phyloP scores from a whole-genome alignment of 2,113 vertebrate genomes.

The Leptocoma aspasia region DNA sequence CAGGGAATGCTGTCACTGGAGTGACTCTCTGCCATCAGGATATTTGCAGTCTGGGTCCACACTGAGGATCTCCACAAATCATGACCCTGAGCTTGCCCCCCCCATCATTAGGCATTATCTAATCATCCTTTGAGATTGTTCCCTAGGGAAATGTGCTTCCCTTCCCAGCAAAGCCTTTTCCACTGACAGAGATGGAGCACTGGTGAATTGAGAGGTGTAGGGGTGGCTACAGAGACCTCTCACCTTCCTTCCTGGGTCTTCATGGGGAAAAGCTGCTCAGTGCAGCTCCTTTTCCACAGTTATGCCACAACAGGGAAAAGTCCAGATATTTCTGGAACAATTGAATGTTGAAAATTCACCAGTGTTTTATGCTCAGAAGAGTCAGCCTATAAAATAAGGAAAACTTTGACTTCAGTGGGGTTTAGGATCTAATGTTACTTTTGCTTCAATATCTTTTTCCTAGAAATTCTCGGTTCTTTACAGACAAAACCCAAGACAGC shows the following conservation, averaged over 20 bases:
- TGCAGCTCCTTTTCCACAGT: neutral
- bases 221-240: neutral
- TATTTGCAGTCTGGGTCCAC: neutral
- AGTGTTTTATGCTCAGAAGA: neutral
- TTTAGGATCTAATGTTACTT: neutral
- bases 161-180: neutral
- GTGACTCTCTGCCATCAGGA: neutral
- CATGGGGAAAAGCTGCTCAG: neutral
- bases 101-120: neutral
- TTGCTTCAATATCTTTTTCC: accelerated
- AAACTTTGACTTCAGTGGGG: neutral
- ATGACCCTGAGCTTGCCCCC: accelerated
- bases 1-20: neutral
- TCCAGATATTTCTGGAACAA: neutral
- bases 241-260: neutral
- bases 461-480: neutral
- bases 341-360: neutral
- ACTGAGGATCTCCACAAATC: neutral
- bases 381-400: neutral
- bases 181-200: neutral
- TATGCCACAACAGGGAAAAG: neutral
- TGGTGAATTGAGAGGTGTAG: neutral
- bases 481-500: neutral
- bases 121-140: neutral
- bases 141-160: neutral